Base-by-base conservation (phyloP, 1,140 invertebrate genomes). In the Asobara japonica region DNA sequence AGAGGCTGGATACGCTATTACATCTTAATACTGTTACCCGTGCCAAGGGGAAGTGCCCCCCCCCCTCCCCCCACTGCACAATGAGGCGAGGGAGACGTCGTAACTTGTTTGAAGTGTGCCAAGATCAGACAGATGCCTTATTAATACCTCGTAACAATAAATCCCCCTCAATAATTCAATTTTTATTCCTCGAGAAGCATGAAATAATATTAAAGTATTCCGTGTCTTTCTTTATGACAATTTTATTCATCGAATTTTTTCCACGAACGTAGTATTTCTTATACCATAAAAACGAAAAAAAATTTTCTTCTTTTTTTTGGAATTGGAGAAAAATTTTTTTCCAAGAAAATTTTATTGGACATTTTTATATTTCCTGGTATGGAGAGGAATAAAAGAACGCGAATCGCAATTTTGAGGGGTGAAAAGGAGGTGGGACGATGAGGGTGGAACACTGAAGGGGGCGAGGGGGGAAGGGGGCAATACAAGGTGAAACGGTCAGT, bases 111-210 rank as follows among this genome's bases (percentile, higher is more conserved):
- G 48, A 77, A 75, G 77, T 64, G 77, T 76, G 78, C 75, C 74
- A 78, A 73, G 75, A 77, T 77, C 75, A 79, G 78, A 79, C 72
- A 78, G 77, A 79, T 79, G 78, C 71, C 77, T 78, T 79, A 78
- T 79, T 65, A 65, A 64, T 69, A 62, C 33, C 29, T 60, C 29
- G 7, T 56, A 56, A 56, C 56, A 69, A 33, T 56, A 60, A 69
- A 68, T 68, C 10, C 13, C 38, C 45, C 30, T 41, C 11, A 68
- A 25, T 68, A 27, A 51, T 51, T 51, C 45, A 51, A 41, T 41
- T 38, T 30, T 51, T 22, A 68, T 45, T 16, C 13, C 18, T 68
- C n/a, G 18, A 13, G n/a, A 16, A 5, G n/a, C n/a, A 45, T 45
- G 18, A 45, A 5, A 16, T 16, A 6, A 45, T 16, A 16, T 4